Evolutionary conservation across 2,797 vertebrate genomes (phyloP), one percentile per base, ranked within the genome.

Genomic region (Gallinago nigripennis): DNA sequence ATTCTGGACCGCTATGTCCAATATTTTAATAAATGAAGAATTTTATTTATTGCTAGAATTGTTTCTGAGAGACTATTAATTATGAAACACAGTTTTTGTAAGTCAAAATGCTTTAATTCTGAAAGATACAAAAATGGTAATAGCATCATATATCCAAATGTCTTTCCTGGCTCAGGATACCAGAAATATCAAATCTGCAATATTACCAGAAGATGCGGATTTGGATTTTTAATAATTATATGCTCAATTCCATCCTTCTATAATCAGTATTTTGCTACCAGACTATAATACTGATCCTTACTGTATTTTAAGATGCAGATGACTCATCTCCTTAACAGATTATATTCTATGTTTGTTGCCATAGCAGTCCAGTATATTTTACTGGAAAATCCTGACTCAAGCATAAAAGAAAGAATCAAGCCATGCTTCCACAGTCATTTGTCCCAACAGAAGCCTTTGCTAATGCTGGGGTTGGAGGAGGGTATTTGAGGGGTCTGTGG

Each of bases 281-380:
- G 53, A 51, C 41, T 86, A 39, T 64, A 82, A 86, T 28, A 90
- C 60, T 77, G 68, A 94, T 88, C 76, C 12, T 86, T 33, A 51
- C 66, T 66, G 53, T 81, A 94, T 88, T 95, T 95, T 77, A 94
- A 95, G 33, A 92, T 63, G 58, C 41, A 83, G 31, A 96, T 96
- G 87, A 96, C 66, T 96, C 94, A 95, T 86, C 46, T 82, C 60
- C 9, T 72, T 69, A 88, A 88, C 11, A 82, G 83, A 94, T 88
- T 86, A 94, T 73, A 88, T 54, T 91, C 70, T 86, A 50, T 12
- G 19, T 50, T 77, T 0, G 15, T 90, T 96, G 64, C 68, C 83
- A 94, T 71, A 90, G 88, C 53, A 91, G 56, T 92, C 37, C 37
- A 27, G 11, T 35, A 5, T 53, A 79, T 73, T 92, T 91, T 54